phyloP scores from a whole-genome alignment of 30 jellyfish, hydroid and myxozoan species.

The Rhopilema esculentum region DNA sequence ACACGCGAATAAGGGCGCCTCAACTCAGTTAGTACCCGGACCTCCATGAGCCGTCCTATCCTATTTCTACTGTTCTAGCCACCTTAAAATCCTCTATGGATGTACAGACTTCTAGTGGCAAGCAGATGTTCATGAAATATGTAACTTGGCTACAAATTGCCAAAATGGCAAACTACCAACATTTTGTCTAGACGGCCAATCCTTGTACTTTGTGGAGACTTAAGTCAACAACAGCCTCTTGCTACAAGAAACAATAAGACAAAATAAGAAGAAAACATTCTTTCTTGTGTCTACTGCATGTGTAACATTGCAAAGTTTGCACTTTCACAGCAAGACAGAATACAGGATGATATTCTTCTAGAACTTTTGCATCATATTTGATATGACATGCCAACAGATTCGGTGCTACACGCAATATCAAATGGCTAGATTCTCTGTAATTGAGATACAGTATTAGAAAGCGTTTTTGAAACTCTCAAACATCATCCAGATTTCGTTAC shows the following conservation, averaged over 20 bases:
- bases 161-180: neutral
- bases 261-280: neutral
- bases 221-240: conserved; percentile 23
- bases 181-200: neutral
- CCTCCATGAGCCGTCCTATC: neutral
- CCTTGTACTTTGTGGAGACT: conserved; percentile 9
- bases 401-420: neutral
- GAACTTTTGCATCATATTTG: neutral
- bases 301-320: neutral
- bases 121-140: neutral
- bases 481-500: neutral
- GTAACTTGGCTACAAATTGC: conserved; percentile 8
- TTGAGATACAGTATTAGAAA: neutral
- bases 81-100: conserved; percentile 23
- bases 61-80: neutral
- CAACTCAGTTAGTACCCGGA: neutral
- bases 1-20: neutral
- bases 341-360: neutral
- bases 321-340: neutral
- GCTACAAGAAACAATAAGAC: neutral
- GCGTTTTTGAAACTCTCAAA: neutral
- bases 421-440: neutral
- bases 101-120: conserved; percentile 4
- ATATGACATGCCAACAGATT: neutral
- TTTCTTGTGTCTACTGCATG: neutral